Evolutionary conservation across 2,113 vertebrate genomes (phyloP).

Genomic region (Rhadina sibilatrix): DNA sequence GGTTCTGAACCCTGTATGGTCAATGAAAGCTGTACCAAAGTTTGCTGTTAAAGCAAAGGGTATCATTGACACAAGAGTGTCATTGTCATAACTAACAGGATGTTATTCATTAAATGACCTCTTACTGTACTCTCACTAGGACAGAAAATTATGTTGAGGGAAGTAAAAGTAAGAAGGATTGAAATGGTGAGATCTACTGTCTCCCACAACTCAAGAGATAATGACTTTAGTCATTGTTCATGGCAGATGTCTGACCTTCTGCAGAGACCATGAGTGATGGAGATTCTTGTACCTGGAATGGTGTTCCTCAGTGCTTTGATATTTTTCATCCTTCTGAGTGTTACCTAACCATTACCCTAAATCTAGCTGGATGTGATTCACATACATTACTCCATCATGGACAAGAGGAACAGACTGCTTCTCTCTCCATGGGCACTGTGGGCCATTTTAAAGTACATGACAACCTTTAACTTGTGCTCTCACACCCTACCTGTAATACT

Average conservation of each 20-base stretch:
- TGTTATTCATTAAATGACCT: background rate
- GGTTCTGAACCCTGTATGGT: background rate
- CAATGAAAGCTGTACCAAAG: background rate
- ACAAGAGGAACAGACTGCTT: background rate
- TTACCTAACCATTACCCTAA: background rate
- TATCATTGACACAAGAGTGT: background rate
- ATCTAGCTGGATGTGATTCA: background rate
- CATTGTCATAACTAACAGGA: background rate
- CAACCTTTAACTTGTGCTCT: background rate
- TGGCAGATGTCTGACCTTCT: background rate
- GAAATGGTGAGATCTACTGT: background rate
- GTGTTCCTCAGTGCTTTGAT: background rate
- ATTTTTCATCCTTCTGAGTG: background rate
- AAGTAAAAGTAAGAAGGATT: background rate
- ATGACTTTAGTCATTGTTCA: background rate
- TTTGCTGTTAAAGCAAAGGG: background rate
- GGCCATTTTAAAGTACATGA: background rate
- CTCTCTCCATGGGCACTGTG: background rate
- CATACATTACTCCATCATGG: background rate
- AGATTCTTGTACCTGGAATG: background rate
- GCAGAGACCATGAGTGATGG: background rate
- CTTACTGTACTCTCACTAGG: background rate
- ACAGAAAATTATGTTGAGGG: background rate
- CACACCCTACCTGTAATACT: background rate
- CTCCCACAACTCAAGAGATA: background rate